These are phyloP conservation scores for Opisthocomus hoazin DNA, from an alignment of 2,113 vertebrate species.

Conservation along the genomic window DNA sequence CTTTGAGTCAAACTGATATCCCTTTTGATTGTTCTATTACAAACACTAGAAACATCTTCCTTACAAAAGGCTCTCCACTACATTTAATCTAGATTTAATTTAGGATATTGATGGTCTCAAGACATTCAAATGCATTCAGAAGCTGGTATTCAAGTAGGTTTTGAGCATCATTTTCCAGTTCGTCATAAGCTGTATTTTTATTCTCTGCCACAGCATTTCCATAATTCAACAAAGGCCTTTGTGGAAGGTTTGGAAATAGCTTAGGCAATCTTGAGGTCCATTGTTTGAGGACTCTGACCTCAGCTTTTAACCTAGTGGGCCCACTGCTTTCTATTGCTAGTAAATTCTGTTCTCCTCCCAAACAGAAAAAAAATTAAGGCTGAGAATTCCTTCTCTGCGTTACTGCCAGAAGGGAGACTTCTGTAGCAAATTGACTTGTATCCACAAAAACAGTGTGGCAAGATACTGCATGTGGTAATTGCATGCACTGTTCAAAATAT, in stretches of 20 bases:
- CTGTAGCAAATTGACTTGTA: conserved; percentile 62
- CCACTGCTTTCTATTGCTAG: neutral
- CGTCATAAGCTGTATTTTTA: neutral
- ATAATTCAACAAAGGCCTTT: neutral
- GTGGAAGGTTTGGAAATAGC: conserved; percentile 16
- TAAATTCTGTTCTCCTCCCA: neutral
- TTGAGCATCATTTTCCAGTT: neutral
- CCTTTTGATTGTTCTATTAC: neutral
- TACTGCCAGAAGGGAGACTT: conserved; percentile 29
- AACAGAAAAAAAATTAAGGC: neutral
- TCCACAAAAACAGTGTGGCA: conserved; percentile 54
- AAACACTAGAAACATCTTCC: neutral
- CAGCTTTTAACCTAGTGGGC: neutral
- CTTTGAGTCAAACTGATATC: neutral
- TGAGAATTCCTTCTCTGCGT: neutral
- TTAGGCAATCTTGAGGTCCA: neutral
- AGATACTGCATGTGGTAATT: conserved; percentile 59
- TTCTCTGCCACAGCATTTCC: neutral
- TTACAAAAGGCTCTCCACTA: neutral
- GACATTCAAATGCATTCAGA: neutral
- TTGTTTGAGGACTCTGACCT: conserved; percentile 10
- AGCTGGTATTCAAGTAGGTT: neutral
- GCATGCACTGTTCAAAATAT: conserved; percentile 73
- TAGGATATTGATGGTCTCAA: neutral
- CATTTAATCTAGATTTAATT: neutral